Conservation (phyloP, 1,140 invertebrate genomes). For the Eufriesea mexicana region DNA sequence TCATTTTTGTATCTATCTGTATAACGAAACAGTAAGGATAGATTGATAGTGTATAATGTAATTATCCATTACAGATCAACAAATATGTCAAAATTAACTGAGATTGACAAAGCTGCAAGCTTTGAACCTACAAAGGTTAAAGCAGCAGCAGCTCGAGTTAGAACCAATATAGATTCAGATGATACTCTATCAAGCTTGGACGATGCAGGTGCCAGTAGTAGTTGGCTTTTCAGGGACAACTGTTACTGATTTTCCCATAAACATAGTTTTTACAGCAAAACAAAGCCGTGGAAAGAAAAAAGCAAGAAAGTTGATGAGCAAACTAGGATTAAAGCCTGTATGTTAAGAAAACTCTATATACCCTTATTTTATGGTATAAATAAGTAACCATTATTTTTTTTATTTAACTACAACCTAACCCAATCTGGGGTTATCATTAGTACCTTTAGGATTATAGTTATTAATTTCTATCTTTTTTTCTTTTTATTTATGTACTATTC, state of each 20-base stretch:
- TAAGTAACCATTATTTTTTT: no score
- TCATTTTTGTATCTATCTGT: background rate
- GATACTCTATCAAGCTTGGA: constrained; percentile 95
- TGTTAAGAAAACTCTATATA: constrained; percentile 66
- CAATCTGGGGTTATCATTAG: constrained; percentile 71
- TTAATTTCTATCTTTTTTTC: background rate
- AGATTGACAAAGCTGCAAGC: constrained; percentile 89
- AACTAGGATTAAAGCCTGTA: constrained; percentile 97
- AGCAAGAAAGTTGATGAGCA: constrained; percentile 99
- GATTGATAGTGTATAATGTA: background rate
- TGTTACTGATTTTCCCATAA: constrained; percentile 89
- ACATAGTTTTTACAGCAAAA: constrained; percentile 95
- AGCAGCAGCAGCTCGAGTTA: constrained; percentile 85
- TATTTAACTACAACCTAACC: no score
- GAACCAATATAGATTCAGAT: constrained; percentile 90
- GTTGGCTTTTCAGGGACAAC: constrained; percentile 82
- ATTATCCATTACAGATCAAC: constrained; percentile 52
- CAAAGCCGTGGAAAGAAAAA: constrained; percentile 99
- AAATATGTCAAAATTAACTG: constrained; percentile 92
- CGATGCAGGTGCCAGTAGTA: constrained; percentile 85
- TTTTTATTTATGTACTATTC: constrained; percentile 26
- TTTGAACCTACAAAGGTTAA: constrained; percentile 81
- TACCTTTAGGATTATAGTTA: constrained; percentile 49
- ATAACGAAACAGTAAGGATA: background rate
- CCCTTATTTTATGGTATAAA: background rate